Conservation (phyloP, 2,113 vertebrate species). For the Erinaceus europaeus region DNA sequence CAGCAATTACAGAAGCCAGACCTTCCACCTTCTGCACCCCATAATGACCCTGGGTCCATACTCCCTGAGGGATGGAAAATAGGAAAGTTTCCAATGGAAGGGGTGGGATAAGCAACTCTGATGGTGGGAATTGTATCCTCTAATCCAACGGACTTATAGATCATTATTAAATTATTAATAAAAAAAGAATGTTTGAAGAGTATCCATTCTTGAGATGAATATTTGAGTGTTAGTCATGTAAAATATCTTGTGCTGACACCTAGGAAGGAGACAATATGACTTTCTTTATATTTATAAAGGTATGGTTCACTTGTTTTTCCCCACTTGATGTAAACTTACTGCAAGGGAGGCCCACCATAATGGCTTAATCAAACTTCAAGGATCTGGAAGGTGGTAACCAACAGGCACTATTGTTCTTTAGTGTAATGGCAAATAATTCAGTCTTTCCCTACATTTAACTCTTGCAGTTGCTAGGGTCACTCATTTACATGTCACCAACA, state of each 20-base stretch:
- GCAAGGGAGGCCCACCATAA: not conserved
- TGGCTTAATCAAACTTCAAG: not conserved
- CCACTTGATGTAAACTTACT: constrained; percentile 12
- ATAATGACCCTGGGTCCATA: no score
- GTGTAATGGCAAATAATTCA: constrained; percentile 24
- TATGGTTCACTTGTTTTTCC: not conserved
- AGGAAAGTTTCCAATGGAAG: no score
- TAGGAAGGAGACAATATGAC: not conserved
- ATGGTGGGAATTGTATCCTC: no score
- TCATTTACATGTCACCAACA: constrained; percentile 50
- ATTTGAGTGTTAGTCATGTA: not conserved
- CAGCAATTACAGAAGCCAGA: no score
- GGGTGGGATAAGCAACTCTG: no score
- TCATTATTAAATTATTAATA: no score
- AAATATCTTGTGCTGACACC: not conserved
- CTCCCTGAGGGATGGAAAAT: no score
- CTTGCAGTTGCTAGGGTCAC: constrained; percentile 14
- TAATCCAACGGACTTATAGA: no score
- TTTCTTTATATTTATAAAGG: constrained; percentile 25
- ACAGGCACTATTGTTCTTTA: not conserved
- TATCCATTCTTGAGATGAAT: not conserved
- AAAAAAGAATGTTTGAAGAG: constrained; percentile 4
- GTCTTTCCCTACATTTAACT: not conserved
- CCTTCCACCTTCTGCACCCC: no score
- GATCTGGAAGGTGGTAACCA: not conserved